These are phyloP conservation scores for Limnothrissa miodon DNA, from an alignment of 2,113 vertebrate genomes.

Conservation along the genomic window DNA sequence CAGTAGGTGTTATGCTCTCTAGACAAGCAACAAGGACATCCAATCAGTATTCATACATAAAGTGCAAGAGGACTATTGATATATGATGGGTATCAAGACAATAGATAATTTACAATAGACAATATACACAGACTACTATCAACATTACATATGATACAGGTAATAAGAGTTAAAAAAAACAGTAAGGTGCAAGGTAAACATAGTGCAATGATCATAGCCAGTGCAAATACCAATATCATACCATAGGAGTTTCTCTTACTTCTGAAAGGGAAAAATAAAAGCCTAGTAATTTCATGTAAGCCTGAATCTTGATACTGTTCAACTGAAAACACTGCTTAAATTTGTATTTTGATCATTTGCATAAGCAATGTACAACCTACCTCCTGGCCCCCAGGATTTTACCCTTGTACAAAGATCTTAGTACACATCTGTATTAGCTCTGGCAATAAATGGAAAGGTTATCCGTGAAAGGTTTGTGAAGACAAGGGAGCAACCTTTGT, in stretches of 20 bases:
- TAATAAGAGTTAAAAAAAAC: too few species aligned
- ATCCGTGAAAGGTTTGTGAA: not conserved
- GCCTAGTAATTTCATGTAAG: not conserved
- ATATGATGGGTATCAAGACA: too few species aligned
- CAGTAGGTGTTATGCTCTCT: too few species aligned
- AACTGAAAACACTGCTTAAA: not conserved
- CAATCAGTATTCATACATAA: too few species aligned
- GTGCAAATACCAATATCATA: too few species aligned
- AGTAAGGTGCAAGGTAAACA: too few species aligned
- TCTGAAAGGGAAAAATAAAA: not conserved
- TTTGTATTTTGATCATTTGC: not conserved
- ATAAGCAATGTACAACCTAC: not conserved
- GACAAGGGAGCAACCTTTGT: not conserved
- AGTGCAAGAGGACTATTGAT: too few species aligned
- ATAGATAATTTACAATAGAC: too few species aligned
- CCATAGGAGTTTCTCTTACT: not conserved
- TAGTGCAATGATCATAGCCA: too few species aligned
- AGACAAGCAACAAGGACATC: too few species aligned
- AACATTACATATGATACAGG: too few species aligned
- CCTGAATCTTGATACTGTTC: not conserved
- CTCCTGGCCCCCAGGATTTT: not conserved
- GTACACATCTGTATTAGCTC: not conserved
- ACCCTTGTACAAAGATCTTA: not conserved
- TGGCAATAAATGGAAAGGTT: not conserved
- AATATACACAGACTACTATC: too few species aligned